Percentiles rank a stretch among this genome's conserved stretches.
These are phyloP conservation scores for Eubucco bourcierii DNA, from an alignment of 2,113 vertebrate species.

Conservation along the genomic window DNA sequence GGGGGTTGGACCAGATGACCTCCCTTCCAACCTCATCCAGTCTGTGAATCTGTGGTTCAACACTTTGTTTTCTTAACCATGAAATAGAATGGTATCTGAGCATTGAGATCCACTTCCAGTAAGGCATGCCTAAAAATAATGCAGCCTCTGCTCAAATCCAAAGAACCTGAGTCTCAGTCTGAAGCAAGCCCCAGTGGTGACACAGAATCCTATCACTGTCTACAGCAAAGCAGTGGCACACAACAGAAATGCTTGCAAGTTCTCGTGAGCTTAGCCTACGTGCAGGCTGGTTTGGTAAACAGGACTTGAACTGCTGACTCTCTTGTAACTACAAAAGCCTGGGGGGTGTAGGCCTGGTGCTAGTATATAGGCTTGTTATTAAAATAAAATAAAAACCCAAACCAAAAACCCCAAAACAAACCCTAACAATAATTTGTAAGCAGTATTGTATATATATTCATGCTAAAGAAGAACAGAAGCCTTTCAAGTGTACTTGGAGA, in stretches of 20 bases:
- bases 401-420: no score
- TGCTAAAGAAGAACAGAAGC: not conserved
- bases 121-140: not conserved
- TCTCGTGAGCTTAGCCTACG: not conserved
- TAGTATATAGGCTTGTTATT: not conserved
- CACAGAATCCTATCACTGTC: not conserved
- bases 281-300: not conserved
- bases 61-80: not conserved
- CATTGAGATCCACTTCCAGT: not conserved
- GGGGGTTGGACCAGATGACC: not conserved
- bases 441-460: not conserved
- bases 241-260: not conserved
- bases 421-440: not conserved
- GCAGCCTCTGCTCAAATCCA: not conserved
- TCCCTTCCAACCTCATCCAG: not conserved
- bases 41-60: not conserved
- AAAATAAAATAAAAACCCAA: no score
- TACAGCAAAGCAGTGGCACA: not conserved
- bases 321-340: not conserved
- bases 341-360: not conserved
- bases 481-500: not conserved
- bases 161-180: not conserved
- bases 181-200: not conserved
- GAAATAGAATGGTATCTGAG: not conserved
- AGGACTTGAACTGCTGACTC: not conserved